Conservation (phyloP, 1,140 invertebrate species). For the Tetramorium simillimum region DNA sequence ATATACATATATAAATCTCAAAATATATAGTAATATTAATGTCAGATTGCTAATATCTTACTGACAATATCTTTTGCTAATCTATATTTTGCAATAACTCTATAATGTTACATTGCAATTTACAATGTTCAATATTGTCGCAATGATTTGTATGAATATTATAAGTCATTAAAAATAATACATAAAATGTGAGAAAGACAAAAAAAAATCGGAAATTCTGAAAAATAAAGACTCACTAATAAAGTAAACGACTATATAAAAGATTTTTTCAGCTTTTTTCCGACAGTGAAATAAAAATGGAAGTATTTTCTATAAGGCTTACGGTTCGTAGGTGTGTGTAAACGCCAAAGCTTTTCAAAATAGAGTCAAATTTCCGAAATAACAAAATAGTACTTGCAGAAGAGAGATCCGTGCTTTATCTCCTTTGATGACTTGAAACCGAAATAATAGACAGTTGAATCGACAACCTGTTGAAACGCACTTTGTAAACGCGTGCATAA, state of each 20-base stretch:
- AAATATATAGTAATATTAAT: too few relatives aligned
- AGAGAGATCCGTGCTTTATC: neutral
- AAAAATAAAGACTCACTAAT: neutral
- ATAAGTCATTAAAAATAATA: neutral
- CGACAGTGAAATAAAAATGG: neutral
- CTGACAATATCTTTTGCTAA: too few relatives aligned
- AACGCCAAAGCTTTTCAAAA: neutral
- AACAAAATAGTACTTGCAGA: neutral
- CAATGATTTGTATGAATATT: too few relatives aligned
- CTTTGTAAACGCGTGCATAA: constrained; percentile 19
- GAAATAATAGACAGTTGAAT: constrained; percentile 62
- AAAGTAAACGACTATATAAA: neutral
- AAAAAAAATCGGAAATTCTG: neutral
- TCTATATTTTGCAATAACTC: too few relatives aligned
- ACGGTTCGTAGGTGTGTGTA: neutral
- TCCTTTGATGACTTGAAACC: constrained; percentile 35
- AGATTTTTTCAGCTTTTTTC: neutral
- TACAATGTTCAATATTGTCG: too few relatives aligned
- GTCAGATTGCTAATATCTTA: too few relatives aligned
- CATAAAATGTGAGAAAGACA: neutral
- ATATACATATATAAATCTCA: too few relatives aligned
- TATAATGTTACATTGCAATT: too few relatives aligned
- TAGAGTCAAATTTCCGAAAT: constrained; percentile 8
- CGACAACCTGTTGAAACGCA: constrained; percentile 75
- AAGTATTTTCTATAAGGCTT: neutral